These are phyloP conservation scores for Coelopa pilipes DNA, from an alignment of 2,888 invertebrate species.

Conservation along the genomic window DNA sequence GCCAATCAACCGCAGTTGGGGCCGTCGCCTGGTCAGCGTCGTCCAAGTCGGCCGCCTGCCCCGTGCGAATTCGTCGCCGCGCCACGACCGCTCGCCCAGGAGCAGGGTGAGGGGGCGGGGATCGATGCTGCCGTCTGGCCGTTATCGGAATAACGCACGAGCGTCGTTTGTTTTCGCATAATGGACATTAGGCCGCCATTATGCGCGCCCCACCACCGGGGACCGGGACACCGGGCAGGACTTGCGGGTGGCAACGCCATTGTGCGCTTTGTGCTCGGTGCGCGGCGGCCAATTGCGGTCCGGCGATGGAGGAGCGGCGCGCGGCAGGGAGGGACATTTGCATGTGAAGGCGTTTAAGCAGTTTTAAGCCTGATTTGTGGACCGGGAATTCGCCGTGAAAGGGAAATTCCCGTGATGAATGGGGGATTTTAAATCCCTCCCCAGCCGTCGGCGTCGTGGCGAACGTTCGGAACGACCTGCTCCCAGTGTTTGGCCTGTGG, in stretches of 20 bases:
- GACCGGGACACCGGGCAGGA: conserved; percentile 22
- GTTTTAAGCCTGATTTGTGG: conserved; percentile 33
- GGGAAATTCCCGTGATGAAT: conserved; percentile 2
- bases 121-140: conserved; percentile 6
- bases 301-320: neutral
- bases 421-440: neutral
- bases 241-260: conserved; percentile 34
- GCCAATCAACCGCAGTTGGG: no score
- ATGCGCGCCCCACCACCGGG: conserved; percentile 42
- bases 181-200: conserved; percentile 65
- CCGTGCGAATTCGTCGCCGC: no score
- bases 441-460: no score
- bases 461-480: no score
- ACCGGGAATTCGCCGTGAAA: neutral
- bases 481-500: no score
- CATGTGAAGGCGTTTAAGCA: conserved; percentile 21
- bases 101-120: neutral
- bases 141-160: conserved; percentile 37
- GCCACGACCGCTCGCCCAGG: no score
- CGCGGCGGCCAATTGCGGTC: conserved; percentile 2
- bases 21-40: no score
- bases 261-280: conserved; percentile 30
- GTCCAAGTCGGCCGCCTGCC: no score
- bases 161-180: conserved; percentile 64
- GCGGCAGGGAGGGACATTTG: conserved; percentile 1